Percentiles rank a stretch among this genome's conserved stretches.
These are phyloP conservation scores for Anthoscopus minutus DNA, from an alignment of 2,113 vertebrate genomes.

Conservation along the genomic window DNA sequence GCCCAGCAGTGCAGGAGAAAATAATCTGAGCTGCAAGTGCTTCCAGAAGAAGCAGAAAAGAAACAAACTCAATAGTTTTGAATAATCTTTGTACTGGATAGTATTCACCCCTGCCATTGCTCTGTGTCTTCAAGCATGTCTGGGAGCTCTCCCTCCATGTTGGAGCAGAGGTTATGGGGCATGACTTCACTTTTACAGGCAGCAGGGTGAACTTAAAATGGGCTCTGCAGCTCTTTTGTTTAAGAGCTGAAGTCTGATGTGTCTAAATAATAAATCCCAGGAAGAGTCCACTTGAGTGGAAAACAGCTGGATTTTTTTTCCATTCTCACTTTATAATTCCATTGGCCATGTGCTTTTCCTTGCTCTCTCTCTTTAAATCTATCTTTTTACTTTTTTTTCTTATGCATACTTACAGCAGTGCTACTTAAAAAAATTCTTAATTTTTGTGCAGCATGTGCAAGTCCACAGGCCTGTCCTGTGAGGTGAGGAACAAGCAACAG, in stretches of 20 bases:
- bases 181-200: background rate
- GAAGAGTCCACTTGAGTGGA: background rate
- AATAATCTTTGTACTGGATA: background rate
- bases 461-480: background rate
- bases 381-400: background rate
- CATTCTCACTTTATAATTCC: background rate
- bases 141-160: background rate
- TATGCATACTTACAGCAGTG: background rate
- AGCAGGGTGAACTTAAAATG: background rate
- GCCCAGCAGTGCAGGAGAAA: background rate
- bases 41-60: accelerated
- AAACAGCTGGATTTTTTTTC: background rate
- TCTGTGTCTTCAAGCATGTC: background rate
- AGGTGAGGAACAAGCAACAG: background rate
- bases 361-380: background rate
- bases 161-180: accelerated
- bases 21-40: background rate
- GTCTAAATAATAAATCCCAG: background rate
- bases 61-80: background rate
- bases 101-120: background rate
- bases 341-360: background rate
- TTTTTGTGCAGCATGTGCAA: background rate
- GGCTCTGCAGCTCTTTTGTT: background rate
- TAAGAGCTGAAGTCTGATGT: background rate
- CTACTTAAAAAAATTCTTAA: background rate